A percentile compares a stretch with the other conserved stretches of the same genome.
Conservation (phyloP, 2,888 invertebrate genomes). For the Tiphia femorata region DNA sequence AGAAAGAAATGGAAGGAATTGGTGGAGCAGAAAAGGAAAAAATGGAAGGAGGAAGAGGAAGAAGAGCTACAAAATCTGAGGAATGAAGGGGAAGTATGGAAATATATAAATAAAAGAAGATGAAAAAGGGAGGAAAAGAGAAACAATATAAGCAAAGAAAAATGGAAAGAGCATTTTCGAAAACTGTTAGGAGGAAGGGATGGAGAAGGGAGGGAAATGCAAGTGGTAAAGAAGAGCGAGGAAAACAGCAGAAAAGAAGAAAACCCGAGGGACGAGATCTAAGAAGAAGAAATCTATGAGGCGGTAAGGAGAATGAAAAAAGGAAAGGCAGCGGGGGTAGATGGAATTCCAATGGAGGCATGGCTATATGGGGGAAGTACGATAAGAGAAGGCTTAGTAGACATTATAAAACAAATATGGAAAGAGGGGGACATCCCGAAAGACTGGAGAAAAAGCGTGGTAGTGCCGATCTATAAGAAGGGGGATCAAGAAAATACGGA, state of each 20-base stretch:
- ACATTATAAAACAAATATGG: slow-evolving; percentile 6
- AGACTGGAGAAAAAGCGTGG: slow-evolving; percentile 28
- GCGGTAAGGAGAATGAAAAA: too few species aligned
- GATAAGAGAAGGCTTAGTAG: slow-evolving; percentile 6
- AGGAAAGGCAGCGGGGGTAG: too few species aligned
- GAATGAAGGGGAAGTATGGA: background rate
- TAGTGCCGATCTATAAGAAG: slow-evolving; percentile 32
- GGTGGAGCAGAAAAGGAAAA: background rate
- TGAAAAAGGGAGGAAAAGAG: slow-evolving; percentile 4
- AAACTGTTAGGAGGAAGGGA: too few species aligned
- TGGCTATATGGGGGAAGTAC: too few species aligned
- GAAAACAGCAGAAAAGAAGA: too few species aligned
- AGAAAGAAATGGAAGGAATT: background rate
- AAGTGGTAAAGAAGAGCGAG: too few species aligned
- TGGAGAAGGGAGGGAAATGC: too few species aligned
- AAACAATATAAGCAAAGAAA: too few species aligned
- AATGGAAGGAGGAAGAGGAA: background rate
- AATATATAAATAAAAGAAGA: background rate
- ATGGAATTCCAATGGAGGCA: slow-evolving; percentile 28
- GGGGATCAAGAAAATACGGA: slow-evolving; percentile 14
- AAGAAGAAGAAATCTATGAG: too few species aligned
- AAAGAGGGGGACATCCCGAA: slow-evolving; percentile 27
- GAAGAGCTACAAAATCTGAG: background rate
- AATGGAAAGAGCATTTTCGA: too few species aligned
- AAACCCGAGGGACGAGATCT: too few species aligned